Conservation (phyloP, 2,113 vertebrate genomes). For the Bubalus kerabau region DNA sequence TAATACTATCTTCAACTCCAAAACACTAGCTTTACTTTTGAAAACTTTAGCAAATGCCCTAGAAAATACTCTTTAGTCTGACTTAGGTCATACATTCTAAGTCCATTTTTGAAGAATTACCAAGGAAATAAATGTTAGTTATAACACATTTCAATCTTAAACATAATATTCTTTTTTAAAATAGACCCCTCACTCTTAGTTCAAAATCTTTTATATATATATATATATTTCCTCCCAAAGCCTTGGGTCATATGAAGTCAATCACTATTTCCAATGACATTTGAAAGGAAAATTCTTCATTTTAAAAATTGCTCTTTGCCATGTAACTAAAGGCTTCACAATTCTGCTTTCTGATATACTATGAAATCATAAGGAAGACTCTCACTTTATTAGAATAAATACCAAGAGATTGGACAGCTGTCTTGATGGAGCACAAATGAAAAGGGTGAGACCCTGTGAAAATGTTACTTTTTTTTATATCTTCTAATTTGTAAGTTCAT, state of each 20-base stretch:
- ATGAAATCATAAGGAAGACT: not conserved
- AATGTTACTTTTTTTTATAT: not conserved
- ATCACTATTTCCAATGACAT: not conserved
- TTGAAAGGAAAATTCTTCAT: conserved; percentile 3
- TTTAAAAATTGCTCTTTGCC: conserved; percentile 12
- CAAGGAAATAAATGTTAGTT: not conserved
- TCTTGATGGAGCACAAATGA: not conserved
- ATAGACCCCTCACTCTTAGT: not conserved
- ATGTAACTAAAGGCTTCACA: not conserved
- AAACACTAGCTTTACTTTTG: not conserved
- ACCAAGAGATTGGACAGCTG: not conserved
- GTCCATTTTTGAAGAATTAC: conserved; percentile 8
- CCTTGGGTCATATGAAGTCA: not conserved
- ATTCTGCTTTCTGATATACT: not conserved
- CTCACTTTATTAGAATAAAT: not conserved
- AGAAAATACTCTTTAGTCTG: not conserved
- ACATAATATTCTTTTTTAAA: not conserved
- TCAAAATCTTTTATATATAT: not conserved
- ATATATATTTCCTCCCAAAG: not conserved
- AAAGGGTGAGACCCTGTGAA: not conserved
- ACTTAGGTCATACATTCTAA: not conserved
- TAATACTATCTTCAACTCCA: not conserved
- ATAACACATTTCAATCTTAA: conserved; percentile 7
- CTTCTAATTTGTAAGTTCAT: not conserved
- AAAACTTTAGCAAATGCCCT: not conserved